Evolutionary conservation across 2,113 vertebrate genomes (phyloP).

Genomic region (Periophthalmodon schlosseri): DNA sequence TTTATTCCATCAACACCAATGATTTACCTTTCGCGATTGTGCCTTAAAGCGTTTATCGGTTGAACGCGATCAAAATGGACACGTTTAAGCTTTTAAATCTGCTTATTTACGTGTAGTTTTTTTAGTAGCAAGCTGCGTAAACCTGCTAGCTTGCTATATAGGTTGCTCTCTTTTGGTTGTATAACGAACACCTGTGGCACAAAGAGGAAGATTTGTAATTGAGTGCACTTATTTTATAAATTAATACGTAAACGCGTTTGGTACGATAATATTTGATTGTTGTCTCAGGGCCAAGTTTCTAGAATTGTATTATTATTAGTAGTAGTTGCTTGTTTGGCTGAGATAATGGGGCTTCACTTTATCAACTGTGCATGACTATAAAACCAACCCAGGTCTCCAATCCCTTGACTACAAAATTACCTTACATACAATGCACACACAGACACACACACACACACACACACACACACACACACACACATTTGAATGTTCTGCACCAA

Average conservation of each 20-base stretch:
- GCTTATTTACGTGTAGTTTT: slow-evolving; percentile 39
- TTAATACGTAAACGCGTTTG: neutral
- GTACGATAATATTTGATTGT: neutral
- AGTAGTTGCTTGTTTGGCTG: neutral
- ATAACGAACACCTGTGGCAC: slow-evolving; percentile 72
- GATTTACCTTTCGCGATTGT: neutral
- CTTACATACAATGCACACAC: neutral
- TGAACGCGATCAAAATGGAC: slow-evolving; percentile 1
- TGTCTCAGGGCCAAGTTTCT: neutral
- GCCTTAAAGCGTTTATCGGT: neutral
- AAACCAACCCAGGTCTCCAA: neutral
- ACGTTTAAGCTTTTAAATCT: slow-evolving; percentile 25
- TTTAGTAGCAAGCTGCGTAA: slow-evolving; percentile 66
- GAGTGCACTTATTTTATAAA: neutral
- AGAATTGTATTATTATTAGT: slow-evolving; percentile 20
- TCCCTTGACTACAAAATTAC: neutral
- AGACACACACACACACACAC: neutral
- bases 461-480: neutral
- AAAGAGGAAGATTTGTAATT: slow-evolving; percentile 27
- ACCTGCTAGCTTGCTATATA: slow-evolving; percentile 58
- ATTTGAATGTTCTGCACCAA: neutral
- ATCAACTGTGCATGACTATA: neutral
- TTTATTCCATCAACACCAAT: neutral
- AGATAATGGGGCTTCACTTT: slow-evolving; percentile 30
- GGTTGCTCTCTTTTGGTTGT: slow-evolving; percentile 56